Conservation (phyloP, 1,140 invertebrate species). For the Formica selysi region DNA sequence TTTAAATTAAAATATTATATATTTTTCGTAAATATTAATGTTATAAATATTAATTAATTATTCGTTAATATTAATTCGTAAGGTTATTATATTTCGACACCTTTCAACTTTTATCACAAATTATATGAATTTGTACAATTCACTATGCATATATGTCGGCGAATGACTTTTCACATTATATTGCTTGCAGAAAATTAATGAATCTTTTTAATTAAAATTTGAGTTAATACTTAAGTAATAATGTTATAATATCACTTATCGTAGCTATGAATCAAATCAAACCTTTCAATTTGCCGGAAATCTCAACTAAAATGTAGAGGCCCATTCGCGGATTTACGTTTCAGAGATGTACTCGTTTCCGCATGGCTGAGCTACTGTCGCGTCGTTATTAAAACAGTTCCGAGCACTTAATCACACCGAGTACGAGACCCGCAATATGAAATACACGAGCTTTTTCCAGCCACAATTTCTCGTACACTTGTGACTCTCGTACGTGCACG, state of each 20-base stretch:
- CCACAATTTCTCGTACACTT: constrained; percentile 38
- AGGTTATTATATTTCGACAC: background rate
- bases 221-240: background rate
- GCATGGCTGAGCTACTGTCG: constrained; percentile 32
- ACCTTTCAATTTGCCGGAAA: constrained; percentile 11
- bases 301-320: constrained; percentile 2
- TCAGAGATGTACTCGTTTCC: constrained; percentile 14
- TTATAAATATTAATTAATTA: no score
- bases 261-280: background rate
- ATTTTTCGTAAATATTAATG: no score
- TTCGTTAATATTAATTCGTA: no score
- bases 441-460: constrained; percentile 44
- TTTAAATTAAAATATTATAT: background rate
- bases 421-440: constrained; percentile 20
- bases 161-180: background rate
- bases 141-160: background rate
- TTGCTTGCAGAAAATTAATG: background rate
- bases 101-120: background rate
- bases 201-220: background rate
- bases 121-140: background rate
- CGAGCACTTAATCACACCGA: constrained; percentile 48
- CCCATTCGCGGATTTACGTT: constrained; percentile 24
- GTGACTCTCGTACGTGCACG: constrained; percentile 6
- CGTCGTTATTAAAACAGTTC: constrained; percentile 57
- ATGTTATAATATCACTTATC: background rate